phyloP scores from a whole-genome alignment of 2,797 vertebrate genomes.

The Epinephelus awoara region DNA sequence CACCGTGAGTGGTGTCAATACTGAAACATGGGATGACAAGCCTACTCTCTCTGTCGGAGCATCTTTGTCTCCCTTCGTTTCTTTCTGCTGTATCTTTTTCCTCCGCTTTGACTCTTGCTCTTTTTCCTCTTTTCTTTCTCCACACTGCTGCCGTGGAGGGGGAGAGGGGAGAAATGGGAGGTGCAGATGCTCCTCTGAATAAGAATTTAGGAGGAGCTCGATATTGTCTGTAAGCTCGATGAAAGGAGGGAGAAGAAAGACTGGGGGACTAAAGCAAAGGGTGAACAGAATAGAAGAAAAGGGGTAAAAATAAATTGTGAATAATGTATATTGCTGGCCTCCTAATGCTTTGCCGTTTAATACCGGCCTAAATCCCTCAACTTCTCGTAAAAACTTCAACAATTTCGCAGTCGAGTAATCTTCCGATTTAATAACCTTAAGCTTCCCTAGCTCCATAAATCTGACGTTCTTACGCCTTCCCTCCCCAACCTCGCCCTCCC shows the following conservation, averaged over 20 bases:
- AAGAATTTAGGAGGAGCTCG: constrained; percentile 56
- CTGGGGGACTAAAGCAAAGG: constrained; percentile 60
- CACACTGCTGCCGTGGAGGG: not conserved
- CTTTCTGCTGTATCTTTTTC: constrained; percentile 16
- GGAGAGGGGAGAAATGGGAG: constrained; percentile 37
- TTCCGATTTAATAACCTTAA: constrained; percentile 92
- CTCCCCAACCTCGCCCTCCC: constrained; percentile 65
- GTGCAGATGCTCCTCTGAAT: constrained; percentile 56
- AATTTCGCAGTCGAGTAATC: constrained; percentile 92
- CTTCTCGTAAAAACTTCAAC: constrained; percentile 88
- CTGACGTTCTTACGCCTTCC: constrained; percentile 85
- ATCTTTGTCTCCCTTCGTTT: constrained; percentile 25
- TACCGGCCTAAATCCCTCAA: constrained; percentile 88
- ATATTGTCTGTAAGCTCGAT: constrained; percentile 74
- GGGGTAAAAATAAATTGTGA: constrained; percentile 80
- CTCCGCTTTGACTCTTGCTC: constrained; percentile 31
- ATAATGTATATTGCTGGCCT: constrained; percentile 84
- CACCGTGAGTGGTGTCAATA: constrained; percentile 35
- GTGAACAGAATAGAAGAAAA: constrained; percentile 71
- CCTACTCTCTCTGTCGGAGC: constrained; percentile 17
- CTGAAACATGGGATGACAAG: constrained; percentile 34
- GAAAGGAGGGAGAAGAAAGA: constrained; percentile 70
- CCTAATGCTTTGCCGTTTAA: constrained; percentile 85
- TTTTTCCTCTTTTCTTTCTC: constrained; percentile 5
- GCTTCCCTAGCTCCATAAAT: constrained; percentile 88